phyloP scores from a whole-genome alignment of 2,797 vertebrate species.

The Bradypodion ventrale region DNA sequence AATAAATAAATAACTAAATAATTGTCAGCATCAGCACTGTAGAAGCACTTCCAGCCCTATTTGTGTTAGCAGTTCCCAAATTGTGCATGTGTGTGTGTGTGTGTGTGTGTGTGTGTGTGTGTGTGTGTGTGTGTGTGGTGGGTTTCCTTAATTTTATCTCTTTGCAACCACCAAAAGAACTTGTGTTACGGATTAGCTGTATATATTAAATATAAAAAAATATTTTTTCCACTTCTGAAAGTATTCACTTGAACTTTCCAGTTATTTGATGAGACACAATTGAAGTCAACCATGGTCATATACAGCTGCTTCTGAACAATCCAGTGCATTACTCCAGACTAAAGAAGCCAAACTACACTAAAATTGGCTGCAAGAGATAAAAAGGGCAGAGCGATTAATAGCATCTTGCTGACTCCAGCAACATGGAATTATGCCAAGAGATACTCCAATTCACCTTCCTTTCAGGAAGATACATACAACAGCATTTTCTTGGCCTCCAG shows the following conservation, averaged over 20 bases:
- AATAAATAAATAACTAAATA: too few species aligned
- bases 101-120: too few species aligned
- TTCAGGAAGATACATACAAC: not conserved
- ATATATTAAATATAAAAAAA: not conserved
- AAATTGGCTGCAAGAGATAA: constrained; percentile 23
- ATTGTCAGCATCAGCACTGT: too few species aligned
- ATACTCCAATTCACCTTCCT: constrained; percentile 43
- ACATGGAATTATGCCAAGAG: not conserved
- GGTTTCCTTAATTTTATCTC: too few species aligned
- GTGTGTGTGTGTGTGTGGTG: too few species aligned
- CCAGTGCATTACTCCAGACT: constrained; percentile 14
- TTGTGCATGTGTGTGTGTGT: too few species aligned
- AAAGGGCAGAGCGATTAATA: constrained; percentile 28
- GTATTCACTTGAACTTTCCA: not conserved
- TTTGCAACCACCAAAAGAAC: too few species aligned
- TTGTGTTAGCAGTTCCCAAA: too few species aligned
- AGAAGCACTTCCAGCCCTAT: too few species aligned
- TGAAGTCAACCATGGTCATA: not conserved
- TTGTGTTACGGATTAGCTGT: too few species aligned
- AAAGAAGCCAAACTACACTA: constrained; percentile 10
- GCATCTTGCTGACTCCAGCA: constrained; percentile 36
- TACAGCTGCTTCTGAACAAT: constrained; percentile 23
- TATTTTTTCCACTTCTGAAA: not conserved
- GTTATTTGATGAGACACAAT: too few species aligned
- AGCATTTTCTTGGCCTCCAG: constrained; percentile 5